phyloP scores from a whole-genome alignment of 64 coral and sea anemone species.

The Catalaphyllia jardinei region DNA sequence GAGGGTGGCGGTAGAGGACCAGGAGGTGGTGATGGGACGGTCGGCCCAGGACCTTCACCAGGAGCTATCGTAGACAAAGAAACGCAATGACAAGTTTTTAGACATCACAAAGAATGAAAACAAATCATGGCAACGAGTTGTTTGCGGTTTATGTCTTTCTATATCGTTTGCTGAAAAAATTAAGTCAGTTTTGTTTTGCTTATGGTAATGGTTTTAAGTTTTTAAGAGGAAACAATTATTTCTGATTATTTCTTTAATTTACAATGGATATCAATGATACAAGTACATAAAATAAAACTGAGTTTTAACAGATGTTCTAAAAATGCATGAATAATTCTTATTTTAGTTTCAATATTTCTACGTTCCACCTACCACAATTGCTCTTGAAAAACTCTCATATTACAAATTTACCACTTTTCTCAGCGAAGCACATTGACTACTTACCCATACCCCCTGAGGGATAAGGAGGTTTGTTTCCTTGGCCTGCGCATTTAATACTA shows the following conservation, averaged over 20 bases:
- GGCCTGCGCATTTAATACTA: conserved; percentile 67
- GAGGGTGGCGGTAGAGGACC: not conserved
- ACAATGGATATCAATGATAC: no score
- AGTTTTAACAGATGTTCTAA: no score
- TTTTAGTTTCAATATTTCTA: no score
- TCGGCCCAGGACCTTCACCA: not conserved
- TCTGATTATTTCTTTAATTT: no score
- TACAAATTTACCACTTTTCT: not conserved
- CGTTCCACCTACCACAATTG: not conserved
- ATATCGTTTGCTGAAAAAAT: no score
- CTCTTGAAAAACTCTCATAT: not conserved
- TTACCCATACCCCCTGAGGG: conserved; percentile 60
- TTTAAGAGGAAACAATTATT: no score
- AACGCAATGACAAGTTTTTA: not conserved
- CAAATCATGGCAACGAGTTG: not conserved
- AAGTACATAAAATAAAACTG: no score
- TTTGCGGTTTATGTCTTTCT: no score
- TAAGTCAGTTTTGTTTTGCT: no score
- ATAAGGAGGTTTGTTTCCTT: conserved; percentile 74
- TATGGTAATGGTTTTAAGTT: no score
- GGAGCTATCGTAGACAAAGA: not conserved
- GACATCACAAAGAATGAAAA: no score
- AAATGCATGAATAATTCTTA: no score
- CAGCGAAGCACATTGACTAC: not conserved
- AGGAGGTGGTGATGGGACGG: not conserved